Evolutionary conservation across 1,140 invertebrate genomes (phyloP).

Genomic region (Cylas formicarius): DNA sequence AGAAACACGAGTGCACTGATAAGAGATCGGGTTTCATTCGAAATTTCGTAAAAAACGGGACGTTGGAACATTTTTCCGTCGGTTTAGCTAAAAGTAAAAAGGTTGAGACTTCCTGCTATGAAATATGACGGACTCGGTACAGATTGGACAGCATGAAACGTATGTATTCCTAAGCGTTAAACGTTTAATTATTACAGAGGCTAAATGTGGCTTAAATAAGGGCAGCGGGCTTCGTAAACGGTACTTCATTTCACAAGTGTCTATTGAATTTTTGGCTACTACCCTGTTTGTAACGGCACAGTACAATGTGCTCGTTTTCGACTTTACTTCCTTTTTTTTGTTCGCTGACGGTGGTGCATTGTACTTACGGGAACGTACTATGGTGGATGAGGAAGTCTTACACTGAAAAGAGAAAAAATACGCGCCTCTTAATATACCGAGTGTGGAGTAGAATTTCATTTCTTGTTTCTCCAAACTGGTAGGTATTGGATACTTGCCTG

Average conservation of each 20-base stretch:
- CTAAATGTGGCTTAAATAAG: constrained; percentile 26
- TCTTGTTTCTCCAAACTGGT: constrained; percentile 13
- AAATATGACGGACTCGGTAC: constrained; percentile 29
- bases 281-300: constrained; percentile 29
- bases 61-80: constrained; percentile 20
- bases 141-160: constrained; percentile 38
- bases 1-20: constrained; percentile 33
- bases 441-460: constrained; percentile 14
- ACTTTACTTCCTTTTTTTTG: background rate
- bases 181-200: constrained; percentile 30
- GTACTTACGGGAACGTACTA: constrained; percentile 8
- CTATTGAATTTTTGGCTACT: constrained; percentile 27
- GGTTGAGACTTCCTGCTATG: constrained; percentile 24
- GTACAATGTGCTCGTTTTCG: constrained; percentile 10
- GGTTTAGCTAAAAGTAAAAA: constrained; percentile 17
- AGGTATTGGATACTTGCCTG: constrained; percentile 28
- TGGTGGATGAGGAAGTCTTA: constrained; percentile 17
- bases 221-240: constrained; percentile 25
- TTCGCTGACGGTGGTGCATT: constrained; percentile 3
- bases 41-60: constrained; percentile 33
- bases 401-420: constrained; percentile 14
- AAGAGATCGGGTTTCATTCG: constrained; percentile 28
- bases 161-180: constrained; percentile 32
- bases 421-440: background rate
- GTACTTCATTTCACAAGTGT: constrained; percentile 22